These are phyloP conservation scores for Ianthella basta DNA, from an alignment of 37 sponge, comb jelly and placozoan genomes.

Conservation along the genomic window DNA sequence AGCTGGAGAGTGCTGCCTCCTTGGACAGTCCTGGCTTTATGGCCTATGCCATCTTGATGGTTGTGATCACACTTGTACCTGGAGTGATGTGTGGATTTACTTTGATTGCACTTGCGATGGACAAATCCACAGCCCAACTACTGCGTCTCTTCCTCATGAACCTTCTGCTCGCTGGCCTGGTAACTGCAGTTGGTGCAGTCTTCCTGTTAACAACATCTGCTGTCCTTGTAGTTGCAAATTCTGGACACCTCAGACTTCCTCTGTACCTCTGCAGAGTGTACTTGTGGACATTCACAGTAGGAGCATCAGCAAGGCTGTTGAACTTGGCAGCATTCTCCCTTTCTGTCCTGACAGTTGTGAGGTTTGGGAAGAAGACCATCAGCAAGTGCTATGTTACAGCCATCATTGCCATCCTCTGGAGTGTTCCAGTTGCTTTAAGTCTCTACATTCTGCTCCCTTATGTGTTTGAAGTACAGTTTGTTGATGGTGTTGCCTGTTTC, in stretches of 20 bases:
- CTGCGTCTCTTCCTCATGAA: too few relatives aligned
- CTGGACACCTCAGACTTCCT: not conserved
- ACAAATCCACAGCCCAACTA: too few relatives aligned
- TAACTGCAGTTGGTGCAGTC: too few relatives aligned
- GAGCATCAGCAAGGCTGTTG: not conserved
- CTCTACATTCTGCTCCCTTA: not conserved
- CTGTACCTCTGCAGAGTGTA: not conserved
- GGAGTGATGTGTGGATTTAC: too few relatives aligned
- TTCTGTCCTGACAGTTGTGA: not conserved
- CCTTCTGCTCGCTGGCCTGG: too few relatives aligned
- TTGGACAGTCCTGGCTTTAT: too few relatives aligned
- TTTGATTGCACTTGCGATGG: too few relatives aligned
- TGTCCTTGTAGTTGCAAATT: too few relatives aligned
- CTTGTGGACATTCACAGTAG: not conserved
- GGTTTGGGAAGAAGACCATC: not conserved
- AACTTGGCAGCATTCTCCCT: conserved; percentile 17
- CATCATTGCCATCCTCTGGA: not conserved
- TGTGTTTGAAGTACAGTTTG: not conserved
- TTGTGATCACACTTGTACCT: too few relatives aligned
- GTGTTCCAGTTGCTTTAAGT: not conserved
- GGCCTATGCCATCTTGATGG: too few relatives aligned
- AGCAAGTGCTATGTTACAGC: not conserved
- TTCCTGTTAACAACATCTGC: too few relatives aligned
- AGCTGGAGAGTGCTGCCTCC: too few relatives aligned
- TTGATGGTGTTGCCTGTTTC: not conserved